A percentile compares a stretch with the other conserved stretches of the same genome.
phyloP scores from a whole-genome alignment of 2,113 vertebrate species.

The Atherinomorus stipes region DNA sequence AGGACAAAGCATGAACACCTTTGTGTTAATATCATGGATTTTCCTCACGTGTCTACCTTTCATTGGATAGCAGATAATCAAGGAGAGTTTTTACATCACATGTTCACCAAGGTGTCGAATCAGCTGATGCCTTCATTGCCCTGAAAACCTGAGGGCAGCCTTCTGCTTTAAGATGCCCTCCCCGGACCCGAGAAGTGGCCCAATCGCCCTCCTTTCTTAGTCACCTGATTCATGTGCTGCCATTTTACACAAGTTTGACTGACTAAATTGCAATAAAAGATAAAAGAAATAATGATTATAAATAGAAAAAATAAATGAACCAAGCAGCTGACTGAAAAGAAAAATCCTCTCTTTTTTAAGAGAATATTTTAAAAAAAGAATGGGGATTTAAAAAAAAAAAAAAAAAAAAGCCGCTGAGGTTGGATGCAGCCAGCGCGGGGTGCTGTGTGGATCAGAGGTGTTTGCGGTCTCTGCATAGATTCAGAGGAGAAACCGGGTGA shows the following conservation, averaged over 20 bases:
- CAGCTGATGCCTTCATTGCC: conserved; percentile 51
- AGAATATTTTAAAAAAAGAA: conserved; percentile 43
- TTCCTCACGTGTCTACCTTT: conserved; percentile 50
- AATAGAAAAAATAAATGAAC: conserved; percentile 16
- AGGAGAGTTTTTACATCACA: conserved; percentile 25
- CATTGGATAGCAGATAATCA: conserved; percentile 53
- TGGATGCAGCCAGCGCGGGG: conserved; percentile 53
- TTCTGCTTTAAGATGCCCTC: conserved; percentile 84
- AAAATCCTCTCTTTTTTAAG: conserved; percentile 63
- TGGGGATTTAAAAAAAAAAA: conserved; percentile 15
- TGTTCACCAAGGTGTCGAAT: conserved; percentile 33
- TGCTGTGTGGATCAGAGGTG: conserved; percentile 50
- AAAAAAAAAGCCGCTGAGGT: conserved; percentile 27
- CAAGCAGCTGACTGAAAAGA: conserved; percentile 66
- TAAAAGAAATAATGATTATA: conserved; percentile 3
- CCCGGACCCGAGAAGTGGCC: conserved; percentile 69
- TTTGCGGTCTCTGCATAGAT: conserved; percentile 32
- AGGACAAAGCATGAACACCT: background rate
- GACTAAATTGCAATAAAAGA: conserved; percentile 14
- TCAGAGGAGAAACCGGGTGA: conserved; percentile 47
- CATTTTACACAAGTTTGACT: conserved; percentile 85
- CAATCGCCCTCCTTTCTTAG: conserved; percentile 76
- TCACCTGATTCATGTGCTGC: conserved; percentile 86
- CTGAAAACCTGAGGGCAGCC: conserved; percentile 44
- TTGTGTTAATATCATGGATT: conserved; percentile 1